Conservation (phyloP, 2,797 vertebrate species). For the Microctenopoma lineatum region DNA sequence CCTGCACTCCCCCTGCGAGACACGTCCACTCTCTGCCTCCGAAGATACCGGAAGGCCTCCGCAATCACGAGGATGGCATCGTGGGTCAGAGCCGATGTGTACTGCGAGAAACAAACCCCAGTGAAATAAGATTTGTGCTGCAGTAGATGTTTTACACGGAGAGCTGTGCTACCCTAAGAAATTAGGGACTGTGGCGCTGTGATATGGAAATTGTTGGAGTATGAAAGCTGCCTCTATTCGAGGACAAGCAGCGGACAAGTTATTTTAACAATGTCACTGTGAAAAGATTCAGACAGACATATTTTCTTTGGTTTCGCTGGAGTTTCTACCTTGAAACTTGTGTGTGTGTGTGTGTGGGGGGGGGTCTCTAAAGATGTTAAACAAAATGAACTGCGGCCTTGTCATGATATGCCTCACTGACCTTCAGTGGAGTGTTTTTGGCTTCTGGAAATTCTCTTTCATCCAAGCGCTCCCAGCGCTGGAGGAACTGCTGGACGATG, state of each 20-base stretch:
- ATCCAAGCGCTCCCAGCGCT: slow-evolving; percentile 97
- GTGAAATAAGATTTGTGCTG: too few species aligned
- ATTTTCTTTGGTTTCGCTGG: slow-evolving; percentile 30
- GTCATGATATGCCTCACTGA: slow-evolving; percentile 59
- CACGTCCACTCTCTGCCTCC: slow-evolving; percentile 94
- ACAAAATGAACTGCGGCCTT: slow-evolving; percentile 45
- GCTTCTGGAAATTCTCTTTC: slow-evolving; percentile 98
- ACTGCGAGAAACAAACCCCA: slow-evolving; percentile 81
- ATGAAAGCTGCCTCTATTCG: slow-evolving; percentile 21
- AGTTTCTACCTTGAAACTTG: slow-evolving; percentile 30
- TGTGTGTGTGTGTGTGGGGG: not conserved
- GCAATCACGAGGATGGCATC: slow-evolving; percentile 95
- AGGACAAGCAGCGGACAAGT: slow-evolving; percentile 40
- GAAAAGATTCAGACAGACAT: slow-evolving; percentile 36
- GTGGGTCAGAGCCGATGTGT: slow-evolving; percentile 95
- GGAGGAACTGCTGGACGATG: slow-evolving; percentile 96
- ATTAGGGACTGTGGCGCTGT: slow-evolving; percentile 5
- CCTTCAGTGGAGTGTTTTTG: slow-evolving; percentile 94
- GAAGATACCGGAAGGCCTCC: slow-evolving; percentile 96
- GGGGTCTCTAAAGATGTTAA: slow-evolving; percentile 41
- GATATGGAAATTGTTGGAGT: slow-evolving; percentile 7
- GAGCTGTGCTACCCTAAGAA: too few species aligned
- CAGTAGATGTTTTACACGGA: too few species aligned
- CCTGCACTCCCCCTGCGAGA: slow-evolving; percentile 95
- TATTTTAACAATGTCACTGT: slow-evolving; percentile 27